Evolutionary conservation across 2,113 vertebrate genomes (phyloP), one percentile per base, ranked within the genome.

Genomic region (Neolamprologus modestus): DNA sequence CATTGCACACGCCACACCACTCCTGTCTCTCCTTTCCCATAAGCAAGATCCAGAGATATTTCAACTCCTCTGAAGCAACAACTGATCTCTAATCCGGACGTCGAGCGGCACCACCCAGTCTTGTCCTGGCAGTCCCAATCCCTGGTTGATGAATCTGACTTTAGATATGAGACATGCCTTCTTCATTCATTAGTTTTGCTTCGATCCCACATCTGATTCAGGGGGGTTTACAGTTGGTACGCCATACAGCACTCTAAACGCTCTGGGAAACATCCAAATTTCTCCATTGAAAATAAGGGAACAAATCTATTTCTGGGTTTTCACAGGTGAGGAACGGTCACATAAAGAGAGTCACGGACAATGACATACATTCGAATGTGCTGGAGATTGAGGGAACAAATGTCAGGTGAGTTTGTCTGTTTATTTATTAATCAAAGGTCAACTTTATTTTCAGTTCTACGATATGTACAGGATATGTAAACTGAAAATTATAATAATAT

Each of bases 361-460:
- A 98, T 12, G 98, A 99, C 92, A 99, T 99, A 85, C 98, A 99
- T 95, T 99, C 98, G 0, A 89, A 97, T 90, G 98, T 99, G 91
- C 93, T 99, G 93, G 98, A 99, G 94, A 98, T 99, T 2, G 98
- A 98, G 94, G 98, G 98, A 53, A 95, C 97, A 24, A 99, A 99
- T 6, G 98, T 99, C 93, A 98, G 98, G 98, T 99, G 93, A 90
- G 91, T 78, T 63, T 71, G 9, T 68, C 17, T 54, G 6, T 53
- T 47, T 17, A 37, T 24, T 19, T 45, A 42, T 17, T 59, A 52
- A 28, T 79, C 73, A 52, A 66, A 66, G 57, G 57, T 31, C 57
- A 61, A 10, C 57, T 55, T 55, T 55, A 55, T 7, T 61, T 61
- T 52, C 14, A 17, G 26, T 9, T 61, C 14, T 61, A 31, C 0